Percentiles rank a stretch among this genome's conserved stretches.
These are phyloP conservation scores for Rhimphoctona megacephalus DNA, from an alignment of 2,888 invertebrate genomes.

Conservation along the genomic window DNA sequence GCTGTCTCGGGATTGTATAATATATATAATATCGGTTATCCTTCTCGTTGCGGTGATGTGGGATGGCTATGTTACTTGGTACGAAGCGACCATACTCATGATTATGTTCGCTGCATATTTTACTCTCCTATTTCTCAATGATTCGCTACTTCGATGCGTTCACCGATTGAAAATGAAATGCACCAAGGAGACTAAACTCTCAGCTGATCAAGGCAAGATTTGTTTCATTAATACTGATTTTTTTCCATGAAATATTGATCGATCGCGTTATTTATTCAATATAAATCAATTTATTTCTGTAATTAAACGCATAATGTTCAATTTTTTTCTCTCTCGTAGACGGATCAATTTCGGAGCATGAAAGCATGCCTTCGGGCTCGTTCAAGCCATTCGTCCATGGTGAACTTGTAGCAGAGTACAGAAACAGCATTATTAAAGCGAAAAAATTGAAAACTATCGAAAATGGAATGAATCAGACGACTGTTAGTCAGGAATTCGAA, in stretches of 20 bases:
- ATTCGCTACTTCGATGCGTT: constrained; percentile 67
- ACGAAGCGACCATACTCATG: constrained; percentile 91
- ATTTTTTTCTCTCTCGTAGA: constrained; percentile 35
- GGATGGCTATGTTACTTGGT: constrained; percentile 93
- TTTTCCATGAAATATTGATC: not conserved
- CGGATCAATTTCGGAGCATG: constrained; percentile 68
- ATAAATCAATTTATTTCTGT: not conserved
- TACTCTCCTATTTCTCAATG: constrained; percentile 88
- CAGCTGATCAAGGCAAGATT: constrained; percentile 67
- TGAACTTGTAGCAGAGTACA: constrained; percentile 80
- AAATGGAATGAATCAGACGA: constrained; percentile 67
- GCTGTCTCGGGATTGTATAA: constrained; percentile 91
- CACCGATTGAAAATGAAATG: constrained; percentile 69
- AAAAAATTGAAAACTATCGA: constrained; percentile 73
- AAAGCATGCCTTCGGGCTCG: constrained; percentile 78
- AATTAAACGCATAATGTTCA: not conserved
- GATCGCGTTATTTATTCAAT: not conserved
- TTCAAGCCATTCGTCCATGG: constrained; percentile 83
- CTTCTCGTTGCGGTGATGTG: constrained; percentile 90
- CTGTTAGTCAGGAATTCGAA: constrained; percentile 67
- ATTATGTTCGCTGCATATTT: constrained; percentile 92
- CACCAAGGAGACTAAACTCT: constrained; percentile 52
- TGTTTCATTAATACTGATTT: not conserved
- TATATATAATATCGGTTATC: constrained; percentile 91
- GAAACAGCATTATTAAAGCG: constrained; percentile 76